Base-by-base conservation (phyloP, 2,797 vertebrate species). In the Pangasius djambal region DNA sequence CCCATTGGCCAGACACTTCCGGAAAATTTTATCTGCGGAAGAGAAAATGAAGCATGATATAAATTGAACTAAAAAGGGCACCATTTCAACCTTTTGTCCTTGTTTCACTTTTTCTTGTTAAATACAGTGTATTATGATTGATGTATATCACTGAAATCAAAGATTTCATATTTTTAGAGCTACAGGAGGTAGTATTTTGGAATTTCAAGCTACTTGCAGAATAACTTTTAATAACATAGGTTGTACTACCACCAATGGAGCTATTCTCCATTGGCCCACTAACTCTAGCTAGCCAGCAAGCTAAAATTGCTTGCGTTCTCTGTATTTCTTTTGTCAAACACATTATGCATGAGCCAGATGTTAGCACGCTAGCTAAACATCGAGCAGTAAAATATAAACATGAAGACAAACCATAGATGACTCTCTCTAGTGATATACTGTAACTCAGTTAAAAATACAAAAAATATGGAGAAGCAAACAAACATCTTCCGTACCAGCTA, bases 1-100 rank as follows among this genome's bases (percentile, higher is more conserved):
- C 90, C 98, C 98, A 0, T 99, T 98, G 0, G 95, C 90, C 0
- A 97, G 96, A 88, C 98, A 99, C 69, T 97, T 96, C 91, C 98
- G 96, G 92, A 98, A 99, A 89, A 98, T 98, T 2, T 97, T 98
- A 90, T 98, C 98, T 99, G 61, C 3, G 28, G 52, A 72, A 59
- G 95, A 85, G 94, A 83, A 82, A 25, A 34, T 15, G 28, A 70
- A 34, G 65, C 9, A 12, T 4, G 10, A 86, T 28, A 40, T 81
- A 75, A 25, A 75, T 75, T 48, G 20, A 74, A 25, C 37, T 72
- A 37, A 72, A 69, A 72, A 20, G 18, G 20, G 16, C 3, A 48
- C 20, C 8, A 59, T 34, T 55, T 55, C 16, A 79, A 10, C 1
- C 3, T 34, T 34, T 22, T 22, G 77, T 20, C 4, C n/a, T 55